phyloP scores from a whole-genome alignment of 2,797 vertebrate genomes.

The Enteromius argenteus region DNA sequence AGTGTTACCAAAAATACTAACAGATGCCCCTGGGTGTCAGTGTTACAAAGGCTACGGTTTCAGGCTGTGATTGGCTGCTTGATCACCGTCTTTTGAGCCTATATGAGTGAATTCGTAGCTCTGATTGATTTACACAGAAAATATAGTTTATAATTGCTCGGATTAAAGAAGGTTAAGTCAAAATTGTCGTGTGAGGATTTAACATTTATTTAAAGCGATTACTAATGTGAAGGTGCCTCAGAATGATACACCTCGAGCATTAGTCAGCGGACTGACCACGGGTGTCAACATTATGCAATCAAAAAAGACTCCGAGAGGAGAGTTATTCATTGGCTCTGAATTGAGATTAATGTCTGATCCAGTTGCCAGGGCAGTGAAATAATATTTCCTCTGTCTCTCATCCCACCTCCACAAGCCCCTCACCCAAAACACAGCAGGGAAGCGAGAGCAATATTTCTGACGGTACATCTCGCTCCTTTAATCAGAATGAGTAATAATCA shows the following conservation, averaged over 20 bases:
- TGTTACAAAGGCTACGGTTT: slow-evolving; percentile 37
- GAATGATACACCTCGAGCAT: not conserved
- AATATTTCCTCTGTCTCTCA: slow-evolving; percentile 24
- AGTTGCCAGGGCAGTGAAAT: slow-evolving; percentile 49
- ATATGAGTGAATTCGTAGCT: not conserved
- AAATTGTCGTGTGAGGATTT: not conserved
- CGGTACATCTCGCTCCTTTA: slow-evolving; percentile 22
- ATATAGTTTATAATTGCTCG: not conserved
- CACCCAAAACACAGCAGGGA: slow-evolving; percentile 19
- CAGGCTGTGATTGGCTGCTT: not conserved
- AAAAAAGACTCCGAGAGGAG: slow-evolving; percentile 41
- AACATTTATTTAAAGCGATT: not conserved
- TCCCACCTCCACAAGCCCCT: slow-evolving; percentile 23
- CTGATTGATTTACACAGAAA: not conserved
- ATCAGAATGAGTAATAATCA: slow-evolving; percentile 21
- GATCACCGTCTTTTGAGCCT: not conserved
- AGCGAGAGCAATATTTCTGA: slow-evolving; percentile 5
- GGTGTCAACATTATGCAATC: slow-evolving; percentile 32
- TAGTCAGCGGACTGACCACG: not conserved
- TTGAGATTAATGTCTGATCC: slow-evolving; percentile 51
- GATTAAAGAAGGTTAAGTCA: not conserved
- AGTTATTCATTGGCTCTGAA: slow-evolving; percentile 24
- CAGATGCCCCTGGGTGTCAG: slow-evolving; percentile 59
- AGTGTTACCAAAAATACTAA: slow-evolving; percentile 16
- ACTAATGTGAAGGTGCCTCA: not conserved